Base-by-base conservation (phyloP, 2,888 invertebrate genomes). In the Euplagia quadripunctaria region DNA sequence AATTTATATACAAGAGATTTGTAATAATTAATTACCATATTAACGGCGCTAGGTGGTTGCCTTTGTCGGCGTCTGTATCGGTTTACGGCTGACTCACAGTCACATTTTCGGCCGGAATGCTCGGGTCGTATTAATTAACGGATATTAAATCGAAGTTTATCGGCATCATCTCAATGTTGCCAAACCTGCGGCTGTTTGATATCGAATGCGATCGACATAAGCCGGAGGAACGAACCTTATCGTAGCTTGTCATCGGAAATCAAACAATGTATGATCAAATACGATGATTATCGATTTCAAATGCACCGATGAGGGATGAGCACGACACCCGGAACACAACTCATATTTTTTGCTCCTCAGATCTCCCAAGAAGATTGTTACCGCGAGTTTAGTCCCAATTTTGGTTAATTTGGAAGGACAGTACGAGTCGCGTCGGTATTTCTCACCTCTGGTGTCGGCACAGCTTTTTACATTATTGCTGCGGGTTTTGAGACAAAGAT, bases 131-230 rank as follows among this genome's bases (percentile, higher is more conserved):
- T 96, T 95, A 95, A 95, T 96, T 95, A 96, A 95, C 95, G 94
- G 92, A 94, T 94, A 94, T 95, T 94, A 94, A 94, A 95, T 93
- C 92, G 92, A 92, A 94, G 91, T 95, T 96, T 95, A 96, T 95
- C 95, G 93, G 88, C 86, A 90, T 88, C 91, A 96, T 95, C 94
- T 95, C 92, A 91, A 90, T 91, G 93, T 94, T 95, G 95, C 93
- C 94, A 94, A 95, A 95, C 95, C 91, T 89, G 93, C 94, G 94
- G 93, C 91, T 87, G 92, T 90, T 94, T 91, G 92, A 93, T 79
- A 78, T 76, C 80, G 73, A 64, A 71, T 78, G 70, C 74, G 75
- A 89, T 89, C 89, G 86, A 89, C 91, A 88, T 91, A 88, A 92
- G 92, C 85, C 88, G 87, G 76, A 87, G 87, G 86, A 88, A 89